A percentile compares a stretch with the other conserved stretches of the same genome.
Conservation (phyloP, 2,113 vertebrate genomes). For the Hemiprocne comata region DNA sequence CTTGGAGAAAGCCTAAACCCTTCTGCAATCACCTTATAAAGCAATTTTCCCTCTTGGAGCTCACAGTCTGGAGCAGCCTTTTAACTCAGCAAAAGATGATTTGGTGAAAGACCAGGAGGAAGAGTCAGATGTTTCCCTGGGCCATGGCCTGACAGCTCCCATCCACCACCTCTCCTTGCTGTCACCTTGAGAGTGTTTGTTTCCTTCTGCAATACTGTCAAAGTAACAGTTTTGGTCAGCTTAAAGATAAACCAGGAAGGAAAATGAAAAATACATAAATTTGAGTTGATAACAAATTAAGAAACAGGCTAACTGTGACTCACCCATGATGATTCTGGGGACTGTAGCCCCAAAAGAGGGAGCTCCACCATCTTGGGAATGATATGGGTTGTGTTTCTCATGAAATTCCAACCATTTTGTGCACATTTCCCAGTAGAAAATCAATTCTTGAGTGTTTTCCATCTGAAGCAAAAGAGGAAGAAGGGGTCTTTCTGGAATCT, state of each 20-base stretch:
- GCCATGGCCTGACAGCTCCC: fast-evolving
- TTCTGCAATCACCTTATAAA: background rate
- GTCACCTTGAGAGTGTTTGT: too few relatives aligned
- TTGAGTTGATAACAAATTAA: background rate
- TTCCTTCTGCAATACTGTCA: background rate
- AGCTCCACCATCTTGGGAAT: conserved; percentile 2
- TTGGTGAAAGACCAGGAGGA: background rate
- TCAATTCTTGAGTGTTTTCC: conserved; percentile 60
- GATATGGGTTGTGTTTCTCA: background rate
- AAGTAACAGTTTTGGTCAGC: fast-evolving
- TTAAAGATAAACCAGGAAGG: background rate
- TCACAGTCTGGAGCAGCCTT: background rate
- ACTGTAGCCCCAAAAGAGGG: conserved; percentile 20
- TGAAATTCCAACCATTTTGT: background rate
- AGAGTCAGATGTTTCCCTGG: too few relatives aligned
- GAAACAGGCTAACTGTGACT: background rate
- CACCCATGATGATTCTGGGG: fast-evolving
- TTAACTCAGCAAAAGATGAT: background rate
- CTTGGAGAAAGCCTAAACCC: background rate
- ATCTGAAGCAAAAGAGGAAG: conserved; percentile 46
- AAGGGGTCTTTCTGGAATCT: conserved; percentile 67
- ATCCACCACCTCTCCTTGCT: background rate
- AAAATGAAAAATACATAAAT: background rate
- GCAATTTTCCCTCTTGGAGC: background rate
- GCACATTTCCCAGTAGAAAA: conserved; percentile 47